Conservation (phyloP, 2,888 invertebrate genomes). For the Parasteatoda lunata region DNA sequence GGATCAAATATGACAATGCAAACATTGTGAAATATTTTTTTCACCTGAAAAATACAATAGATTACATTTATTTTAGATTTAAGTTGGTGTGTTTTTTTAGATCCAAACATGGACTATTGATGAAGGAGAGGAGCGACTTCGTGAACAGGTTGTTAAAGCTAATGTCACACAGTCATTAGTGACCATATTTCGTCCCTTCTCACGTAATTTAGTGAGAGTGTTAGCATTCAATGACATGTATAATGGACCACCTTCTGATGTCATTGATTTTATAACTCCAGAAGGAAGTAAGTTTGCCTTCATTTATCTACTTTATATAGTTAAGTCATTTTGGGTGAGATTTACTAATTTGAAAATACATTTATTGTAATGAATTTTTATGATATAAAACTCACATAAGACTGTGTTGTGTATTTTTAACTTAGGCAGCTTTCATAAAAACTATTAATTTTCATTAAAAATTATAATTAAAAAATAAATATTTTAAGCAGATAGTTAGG, state of each 20-base stretch:
- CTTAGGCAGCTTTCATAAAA: too few species aligned
- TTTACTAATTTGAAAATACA: not conserved
- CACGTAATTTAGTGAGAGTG: slow-evolving; percentile 90
- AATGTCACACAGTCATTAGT: slow-evolving; percentile 83
- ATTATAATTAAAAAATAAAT: too few species aligned
- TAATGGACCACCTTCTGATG: slow-evolving; percentile 91
- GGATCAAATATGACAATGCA: too few species aligned
- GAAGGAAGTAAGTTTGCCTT: slow-evolving; percentile 81
- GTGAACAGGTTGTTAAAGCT: slow-evolving; percentile 84
- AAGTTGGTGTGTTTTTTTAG: slow-evolving; percentile 78
- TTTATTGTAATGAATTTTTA: not conserved
- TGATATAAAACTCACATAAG: too few species aligned
- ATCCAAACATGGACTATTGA: slow-evolving; percentile 87
- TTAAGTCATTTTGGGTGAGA: not conserved
- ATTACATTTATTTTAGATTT: too few species aligned
- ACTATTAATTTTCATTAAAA: too few species aligned
- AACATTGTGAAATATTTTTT: too few species aligned
- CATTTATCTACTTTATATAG: not conserved
- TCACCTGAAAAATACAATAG: too few species aligned
- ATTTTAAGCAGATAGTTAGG: too few species aligned
- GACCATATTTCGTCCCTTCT: slow-evolving; percentile 86
- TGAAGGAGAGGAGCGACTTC: slow-evolving; percentile 82
- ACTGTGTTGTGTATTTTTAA: too few species aligned
- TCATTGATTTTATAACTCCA: slow-evolving; percentile 88
- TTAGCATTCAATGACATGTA: slow-evolving; percentile 91